Conservation (phyloP, 2,888 invertebrate genomes). For the Hypolimnas misippus region DNA sequence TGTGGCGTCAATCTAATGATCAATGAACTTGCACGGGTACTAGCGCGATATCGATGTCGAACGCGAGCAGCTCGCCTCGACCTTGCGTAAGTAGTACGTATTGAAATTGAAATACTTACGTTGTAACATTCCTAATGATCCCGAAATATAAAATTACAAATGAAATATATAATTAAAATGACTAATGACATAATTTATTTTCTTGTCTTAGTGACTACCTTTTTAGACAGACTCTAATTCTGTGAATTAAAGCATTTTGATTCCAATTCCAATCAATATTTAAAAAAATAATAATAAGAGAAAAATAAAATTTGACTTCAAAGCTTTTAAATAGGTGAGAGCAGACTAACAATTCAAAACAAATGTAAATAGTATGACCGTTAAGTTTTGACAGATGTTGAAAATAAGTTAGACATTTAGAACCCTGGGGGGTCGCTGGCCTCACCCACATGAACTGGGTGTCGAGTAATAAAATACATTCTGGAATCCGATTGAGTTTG, state of each 20-base stretch:
- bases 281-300: too few relatives aligned
- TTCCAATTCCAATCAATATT: too few relatives aligned
- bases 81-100: too few relatives aligned
- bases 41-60: not conserved
- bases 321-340: not conserved
- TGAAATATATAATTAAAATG: too few relatives aligned
- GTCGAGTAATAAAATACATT: slow-evolving; percentile 26
- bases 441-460: slow-evolving; percentile 21
- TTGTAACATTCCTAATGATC: too few relatives aligned
- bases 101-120: too few relatives aligned
- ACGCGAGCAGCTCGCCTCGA: not conserved
- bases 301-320: too few relatives aligned
- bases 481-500: slow-evolving; percentile 29
- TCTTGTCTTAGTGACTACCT: too few relatives aligned
- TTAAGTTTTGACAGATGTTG: slow-evolving; percentile 18
- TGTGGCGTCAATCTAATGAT: slow-evolving; percentile 32
- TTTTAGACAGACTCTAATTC: too few relatives aligned
- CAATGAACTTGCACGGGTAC: slow-evolving; percentile 58
- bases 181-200: too few relatives aligned
- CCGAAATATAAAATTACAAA: too few relatives aligned
- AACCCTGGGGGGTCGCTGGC: slow-evolving; percentile 34
- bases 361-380: slow-evolving; percentile 13
- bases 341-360: not conserved
- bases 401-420: slow-evolving; percentile 24
- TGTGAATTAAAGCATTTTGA: too few relatives aligned